Evolutionary conservation across 64 coral and sea anemone species (phyloP), one percentile per base, ranked within the genome.

Genomic region (Montipora foliosa): DNA sequence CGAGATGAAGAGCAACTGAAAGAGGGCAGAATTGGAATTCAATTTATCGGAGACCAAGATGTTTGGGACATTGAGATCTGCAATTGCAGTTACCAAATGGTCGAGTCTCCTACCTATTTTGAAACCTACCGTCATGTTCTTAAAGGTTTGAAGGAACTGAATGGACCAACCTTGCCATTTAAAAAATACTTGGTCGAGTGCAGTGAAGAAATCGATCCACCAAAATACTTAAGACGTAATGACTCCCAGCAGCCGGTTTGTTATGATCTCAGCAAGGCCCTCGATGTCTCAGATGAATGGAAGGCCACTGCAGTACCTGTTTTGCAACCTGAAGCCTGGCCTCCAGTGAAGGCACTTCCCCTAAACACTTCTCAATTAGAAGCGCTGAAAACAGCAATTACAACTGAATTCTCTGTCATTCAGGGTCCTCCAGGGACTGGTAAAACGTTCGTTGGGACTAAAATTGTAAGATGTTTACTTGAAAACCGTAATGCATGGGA

Each of bases 361-460:
- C 62, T 98, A 5, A 95, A 98, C 72, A 48, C 57, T 8, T 98
- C 96, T 49, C 96, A 98, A 87, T 53, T 90, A 12, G 90, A 98
- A 72, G 93, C 96, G 7, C 57, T 98, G 48, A 87, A 81, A 80
- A 98, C 90, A 5, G 96, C 93, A 58, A 60, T 98, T 1, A 95
- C 96, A 50, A 95, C 67, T 69, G 96, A 98, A 29, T 92, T 98
- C 57, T 95, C 93, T 68, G 96, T 98, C 10, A 98, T 98, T 45
- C 96, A 98, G 81, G 96, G 96, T 37, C 96, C 96, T 67, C 96
- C 96, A 53, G 96, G 96, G 13, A 98, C 96, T 6, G 96, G 96
- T 14, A 98, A 98, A 61, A 98, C 96, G 4, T 98, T 93, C 49
- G 83, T 95, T 74, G 96, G 93, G 57, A 87, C 92, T 12, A 95